Evolutionary conservation across 2,888 invertebrate species (phyloP), one percentile per base, ranked within the genome.

Genomic region (Lasioglossum lativentre): DNA sequence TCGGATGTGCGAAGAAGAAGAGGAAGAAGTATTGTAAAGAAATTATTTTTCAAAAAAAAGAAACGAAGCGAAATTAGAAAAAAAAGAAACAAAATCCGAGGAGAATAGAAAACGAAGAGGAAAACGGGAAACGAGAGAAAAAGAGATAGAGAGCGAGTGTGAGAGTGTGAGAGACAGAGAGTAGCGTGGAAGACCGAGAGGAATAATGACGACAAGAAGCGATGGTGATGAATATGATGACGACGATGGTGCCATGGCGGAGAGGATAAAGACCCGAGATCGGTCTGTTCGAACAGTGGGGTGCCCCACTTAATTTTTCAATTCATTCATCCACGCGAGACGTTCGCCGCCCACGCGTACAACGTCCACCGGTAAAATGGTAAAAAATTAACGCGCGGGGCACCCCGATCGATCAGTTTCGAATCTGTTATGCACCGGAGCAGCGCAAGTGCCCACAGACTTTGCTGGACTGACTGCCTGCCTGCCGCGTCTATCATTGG

Each of bases 401-500:
- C 91, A 91, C 90, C 91, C 90, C 90, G 86, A 84, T 88, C 68
- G 82, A 88, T 88, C 88, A 86, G 86, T 90, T 91, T 91, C 85
- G 40, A 84, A 91, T 89, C 86, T 85, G 86, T 90, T 90, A 90
- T 78, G 91, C 91, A 92, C 88, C 89, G 86, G 88, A 90, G 91
- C 87, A 91, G 89, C 85, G 91, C 86, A 85, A 93, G 94, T 94
- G 93, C 93, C 93, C 93, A 93, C 93, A 92, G 90, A 94, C 87
- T 90, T 92, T 93, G 90, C 90, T 91, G 93, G 91, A 93, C 88
- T 90, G 93, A 93, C 92, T 93, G 93, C 92, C 93, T 93, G 93
- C 92, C 93, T 93, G 93, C 92, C 93, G 93, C 93, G 93, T 94
- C 93, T 94, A 94, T 94, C 94, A 92, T 93, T 95, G 95, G 95